Evolutionary conservation across 2,113 vertebrate species (phyloP).

Genomic region (Meleagris gallopavo): DNA sequence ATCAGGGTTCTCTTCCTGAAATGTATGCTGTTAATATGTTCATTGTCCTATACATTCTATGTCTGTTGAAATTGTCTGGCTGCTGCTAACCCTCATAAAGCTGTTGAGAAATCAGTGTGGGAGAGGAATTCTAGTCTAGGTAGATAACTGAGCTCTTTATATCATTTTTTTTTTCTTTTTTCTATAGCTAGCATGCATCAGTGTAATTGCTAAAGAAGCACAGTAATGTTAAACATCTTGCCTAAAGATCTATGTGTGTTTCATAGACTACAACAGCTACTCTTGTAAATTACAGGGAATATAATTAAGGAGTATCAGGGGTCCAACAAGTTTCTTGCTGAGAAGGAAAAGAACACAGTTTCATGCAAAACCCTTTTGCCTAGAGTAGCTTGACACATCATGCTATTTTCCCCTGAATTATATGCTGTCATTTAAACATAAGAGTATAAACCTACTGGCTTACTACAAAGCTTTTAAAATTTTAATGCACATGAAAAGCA

Average conservation of each 20-base stretch:
- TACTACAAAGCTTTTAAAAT: conserved; percentile 46
- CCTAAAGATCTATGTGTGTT: not conserved
- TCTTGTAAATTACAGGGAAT: conserved; percentile 38
- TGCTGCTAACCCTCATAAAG: not conserved
- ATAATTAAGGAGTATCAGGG: conserved; percentile 23
- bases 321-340: not conserved
- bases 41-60: not conserved
- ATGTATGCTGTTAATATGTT: not conserved
- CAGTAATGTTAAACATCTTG: not conserved
- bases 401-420: conserved; percentile 46
- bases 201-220: not conserved
- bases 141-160: not conserved
- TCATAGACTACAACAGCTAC: not conserved
- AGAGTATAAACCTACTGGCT: conserved; percentile 48
- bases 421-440: conserved; percentile 46
- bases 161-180: not conserved
- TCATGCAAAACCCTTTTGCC: not conserved
- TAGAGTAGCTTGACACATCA: not conserved
- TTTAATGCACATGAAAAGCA: conserved; percentile 64
- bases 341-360: not conserved
- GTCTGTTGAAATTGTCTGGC: fast-evolving
- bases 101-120: not conserved
- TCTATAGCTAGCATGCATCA: not conserved
- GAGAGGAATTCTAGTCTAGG: not conserved
- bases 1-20: not conserved